These are phyloP conservation scores for Spermophilus dauricus DNA, from an alignment of 2,113 vertebrate genomes.

Conservation along the genomic window DNA sequence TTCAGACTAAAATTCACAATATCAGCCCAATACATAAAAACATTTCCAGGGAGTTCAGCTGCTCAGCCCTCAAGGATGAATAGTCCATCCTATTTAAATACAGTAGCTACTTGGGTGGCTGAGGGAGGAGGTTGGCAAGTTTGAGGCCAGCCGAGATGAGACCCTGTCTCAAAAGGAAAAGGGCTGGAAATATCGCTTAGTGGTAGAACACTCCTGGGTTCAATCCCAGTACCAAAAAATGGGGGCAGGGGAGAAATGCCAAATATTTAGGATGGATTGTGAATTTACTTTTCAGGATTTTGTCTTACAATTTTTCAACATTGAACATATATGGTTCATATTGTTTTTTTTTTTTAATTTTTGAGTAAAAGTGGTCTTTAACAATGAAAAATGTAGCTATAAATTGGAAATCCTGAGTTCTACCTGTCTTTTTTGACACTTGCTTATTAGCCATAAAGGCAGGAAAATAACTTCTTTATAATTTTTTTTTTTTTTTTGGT, in stretches of 20 bases:
- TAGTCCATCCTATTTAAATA: background rate
- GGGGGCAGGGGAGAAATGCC: background rate
- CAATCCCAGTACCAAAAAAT: background rate
- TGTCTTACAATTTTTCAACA: background rate
- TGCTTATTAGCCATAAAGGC: background rate
- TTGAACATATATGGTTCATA: background rate
- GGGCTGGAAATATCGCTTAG: background rate
- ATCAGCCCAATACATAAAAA: background rate
- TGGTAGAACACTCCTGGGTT: background rate
- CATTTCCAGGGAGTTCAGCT: background rate
- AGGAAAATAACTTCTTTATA: no score
- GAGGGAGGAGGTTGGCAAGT: no score
- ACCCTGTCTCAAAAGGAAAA: no score
- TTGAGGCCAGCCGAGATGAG: no score
- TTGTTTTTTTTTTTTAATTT: background rate
- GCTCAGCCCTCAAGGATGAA: background rate
- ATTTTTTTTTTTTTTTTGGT: no score
- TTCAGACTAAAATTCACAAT: background rate
- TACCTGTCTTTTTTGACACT: background rate
- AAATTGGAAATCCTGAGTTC: background rate
- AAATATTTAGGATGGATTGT: background rate
- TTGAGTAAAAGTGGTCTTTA: background rate
- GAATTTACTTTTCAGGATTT: background rate
- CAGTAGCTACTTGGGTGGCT: background rate
- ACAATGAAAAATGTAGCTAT: background rate